Evolutionary conservation across 2,888 invertebrate species (phyloP), one percentile per base, ranked within the genome.

Genomic region (Leptopilina myrica): DNA sequence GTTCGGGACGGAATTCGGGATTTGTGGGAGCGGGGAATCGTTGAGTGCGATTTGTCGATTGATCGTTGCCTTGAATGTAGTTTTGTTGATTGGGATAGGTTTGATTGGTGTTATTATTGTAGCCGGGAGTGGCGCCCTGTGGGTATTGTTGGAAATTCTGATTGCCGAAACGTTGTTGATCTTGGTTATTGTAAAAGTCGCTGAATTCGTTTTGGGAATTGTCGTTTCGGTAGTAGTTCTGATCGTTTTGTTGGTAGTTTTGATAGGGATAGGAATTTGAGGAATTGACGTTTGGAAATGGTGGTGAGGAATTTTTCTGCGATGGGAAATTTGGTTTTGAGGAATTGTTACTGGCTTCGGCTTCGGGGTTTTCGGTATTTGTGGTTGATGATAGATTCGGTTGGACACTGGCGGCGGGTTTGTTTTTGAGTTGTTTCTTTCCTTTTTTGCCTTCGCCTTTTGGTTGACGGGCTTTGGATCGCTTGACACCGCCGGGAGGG

Each of bases 331-430:
- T 77, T 14, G 64, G 78, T 79, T 90, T 89, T 33, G 80, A 66
- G 73, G 77, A 40, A 62, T 82, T 59, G 64, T 83, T 84, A 20
- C 20, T 43, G 11, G 20, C 26, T n/a, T 78, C 78, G 5, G n/a
- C 40, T n/a, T 65, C 76, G 12, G 20, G 46, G 78, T 84, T 90
- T 6, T 89, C 89, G 26, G 80, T 84, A 43, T 84, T 88, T 1
- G 87, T 85, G 7, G 88, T 88, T 0, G 89, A 86, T 1, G 89
- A 88, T n/a, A 90, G 88, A 76, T 90, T 91, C 1, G 93, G 93
- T 26, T 93, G 93, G 1, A 93, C 92, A 11, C 93, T 93, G 15
- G 93, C 93, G 1, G 93, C 93, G 0, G 94, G 93, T 88, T 94
- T 94, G 59, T 91, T 92, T 59, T 92, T 93, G 64, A 89, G 87